Evolutionary conservation across 2,888 invertebrate species (phyloP).

Genomic region (Nomada ruficornis): DNA sequence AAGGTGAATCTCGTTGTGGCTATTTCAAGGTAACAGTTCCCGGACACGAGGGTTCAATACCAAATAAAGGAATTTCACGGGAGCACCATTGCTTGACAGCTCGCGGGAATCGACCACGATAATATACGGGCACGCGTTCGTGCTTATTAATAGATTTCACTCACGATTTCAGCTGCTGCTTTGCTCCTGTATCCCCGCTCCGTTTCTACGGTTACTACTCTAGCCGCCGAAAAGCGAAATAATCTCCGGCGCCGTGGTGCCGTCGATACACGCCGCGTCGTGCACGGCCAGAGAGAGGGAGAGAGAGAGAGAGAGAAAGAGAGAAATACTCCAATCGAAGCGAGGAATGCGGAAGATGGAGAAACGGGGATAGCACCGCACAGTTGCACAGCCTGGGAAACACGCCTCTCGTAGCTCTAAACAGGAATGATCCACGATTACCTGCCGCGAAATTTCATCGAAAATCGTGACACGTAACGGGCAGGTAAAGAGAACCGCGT

Average conservation of each 20-base stretch:
- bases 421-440: constrained; percentile 12
- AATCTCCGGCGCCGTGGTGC: constrained; percentile 20
- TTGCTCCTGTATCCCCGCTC: background rate
- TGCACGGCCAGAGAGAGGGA: constrained; percentile 3
- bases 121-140: background rate
- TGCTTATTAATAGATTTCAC: constrained; percentile 55
- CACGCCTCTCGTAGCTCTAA: constrained; percentile 50
- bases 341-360: constrained; percentile 64
- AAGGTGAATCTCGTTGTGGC: constrained; percentile 7
- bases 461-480: constrained; percentile 24
- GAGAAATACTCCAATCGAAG: constrained; percentile 52
- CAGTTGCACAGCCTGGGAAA: constrained; percentile 64
- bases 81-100: constrained; percentile 36
- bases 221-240: constrained; percentile 1
- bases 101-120: constrained; percentile 30
- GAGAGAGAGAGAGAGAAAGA: background rate
- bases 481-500: constrained; percentile 32
- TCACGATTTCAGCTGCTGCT: constrained; percentile 41
- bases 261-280: constrained; percentile 42
- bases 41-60: constrained; percentile 34
- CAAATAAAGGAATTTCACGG: constrained; percentile 19
- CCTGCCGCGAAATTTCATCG: constrained; percentile 1
- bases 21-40: constrained; percentile 48
- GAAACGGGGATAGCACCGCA: constrained; percentile 62
- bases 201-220: background rate